These are phyloP conservation scores for Mohoua ochrocephala DNA, from an alignment of 2,113 vertebrate genomes.

Conservation along the genomic window DNA sequence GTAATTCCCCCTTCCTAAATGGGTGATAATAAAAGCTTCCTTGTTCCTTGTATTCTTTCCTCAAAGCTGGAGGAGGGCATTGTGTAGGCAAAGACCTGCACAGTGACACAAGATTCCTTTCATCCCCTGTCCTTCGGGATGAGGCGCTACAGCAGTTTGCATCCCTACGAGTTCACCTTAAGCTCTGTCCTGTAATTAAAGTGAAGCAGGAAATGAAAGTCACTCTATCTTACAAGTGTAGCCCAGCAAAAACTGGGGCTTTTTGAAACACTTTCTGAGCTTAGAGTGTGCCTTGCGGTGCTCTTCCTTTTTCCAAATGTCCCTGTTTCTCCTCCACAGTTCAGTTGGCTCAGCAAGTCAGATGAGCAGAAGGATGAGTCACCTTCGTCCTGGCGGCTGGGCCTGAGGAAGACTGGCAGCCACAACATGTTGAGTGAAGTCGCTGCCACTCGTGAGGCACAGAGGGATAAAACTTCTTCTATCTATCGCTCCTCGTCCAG, in stretches of 20 bases:
- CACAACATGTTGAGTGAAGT: conserved; percentile 70
- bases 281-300: background rate
- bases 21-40: background rate
- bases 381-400: conserved; percentile 72
- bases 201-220: background rate
- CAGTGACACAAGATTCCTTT: background rate
- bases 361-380: conserved; percentile 77
- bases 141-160: background rate
- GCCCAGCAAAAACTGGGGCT: background rate
- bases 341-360: conserved; percentile 63
- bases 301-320: background rate
- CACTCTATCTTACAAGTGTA: background rate
- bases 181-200: background rate
- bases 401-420: conserved; percentile 76
- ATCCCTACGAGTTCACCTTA: background rate
- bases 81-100: background rate
- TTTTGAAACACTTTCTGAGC: background rate
- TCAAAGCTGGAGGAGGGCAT: background rate
- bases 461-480: conserved; percentile 48
- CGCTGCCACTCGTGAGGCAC: conserved; percentile 38
- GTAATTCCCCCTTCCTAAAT: background rate
- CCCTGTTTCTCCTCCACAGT: conserved; percentile 2
- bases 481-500: conserved; percentile 74
- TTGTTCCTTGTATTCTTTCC: background rate
- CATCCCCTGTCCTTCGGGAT: background rate